phyloP scores from a whole-genome alignment of 2,113 vertebrate species.

The Bombycilla garrulus region DNA sequence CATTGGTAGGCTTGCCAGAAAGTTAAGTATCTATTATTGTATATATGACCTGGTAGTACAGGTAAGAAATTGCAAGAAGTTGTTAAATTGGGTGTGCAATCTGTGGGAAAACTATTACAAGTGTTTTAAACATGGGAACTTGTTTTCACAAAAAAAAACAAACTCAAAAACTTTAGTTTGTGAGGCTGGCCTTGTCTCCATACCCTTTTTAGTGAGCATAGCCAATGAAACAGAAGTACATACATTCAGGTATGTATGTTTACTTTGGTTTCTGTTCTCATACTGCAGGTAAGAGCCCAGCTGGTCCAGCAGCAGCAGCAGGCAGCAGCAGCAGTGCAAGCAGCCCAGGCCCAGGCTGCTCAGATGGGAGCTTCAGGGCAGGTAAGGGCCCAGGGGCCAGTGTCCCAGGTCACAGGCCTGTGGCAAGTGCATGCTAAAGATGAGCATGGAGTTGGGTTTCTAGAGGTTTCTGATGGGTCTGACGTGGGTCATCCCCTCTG shows the following conservation, averaged over 20 bases:
- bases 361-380: conserved; percentile 81
- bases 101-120: background rate
- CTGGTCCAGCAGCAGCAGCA: conserved; percentile 75
- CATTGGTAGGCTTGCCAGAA: background rate
- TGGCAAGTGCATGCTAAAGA: conserved; percentile 60
- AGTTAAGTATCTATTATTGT: background rate
- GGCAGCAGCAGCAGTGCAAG: conserved; percentile 51
- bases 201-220: background rate
- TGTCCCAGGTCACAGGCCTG: background rate
- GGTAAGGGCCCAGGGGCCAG: conserved; percentile 76
- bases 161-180: background rate
- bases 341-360: conserved; percentile 72
- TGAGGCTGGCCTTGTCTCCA: background rate
- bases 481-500: background rate
- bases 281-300: conserved; percentile 69
- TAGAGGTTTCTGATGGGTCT: background rate
- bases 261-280: background rate
- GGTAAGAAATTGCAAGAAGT: background rate
- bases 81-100: background rate
- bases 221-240: background rate
- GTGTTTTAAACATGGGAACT: background rate
- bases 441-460: conserved; percentile 43
- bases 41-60: background rate
- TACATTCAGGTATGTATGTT: background rate
- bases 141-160: background rate